A percentile compares a stretch with the other conserved stretches of the same genome.
Conservation (phyloP, 2,888 invertebrate genomes). For the Stictocephala bisonia region DNA sequence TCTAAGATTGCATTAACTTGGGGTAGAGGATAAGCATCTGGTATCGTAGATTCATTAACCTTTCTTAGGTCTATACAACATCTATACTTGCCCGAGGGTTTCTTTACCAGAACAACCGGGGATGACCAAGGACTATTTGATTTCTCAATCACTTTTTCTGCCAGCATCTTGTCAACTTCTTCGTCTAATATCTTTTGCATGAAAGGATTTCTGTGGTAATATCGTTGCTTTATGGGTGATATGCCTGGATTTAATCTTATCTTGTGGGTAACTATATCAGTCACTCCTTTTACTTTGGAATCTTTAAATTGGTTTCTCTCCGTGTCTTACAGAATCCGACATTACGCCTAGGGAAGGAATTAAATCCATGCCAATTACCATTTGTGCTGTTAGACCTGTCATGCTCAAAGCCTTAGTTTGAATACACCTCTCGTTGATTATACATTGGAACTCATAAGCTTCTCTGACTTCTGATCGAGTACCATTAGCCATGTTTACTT, state of each 20-base stretch:
- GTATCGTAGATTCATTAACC: conserved; percentile 50
- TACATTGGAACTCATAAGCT: background rate
- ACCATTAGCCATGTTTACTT: background rate
- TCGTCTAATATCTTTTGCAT: conserved; percentile 46
- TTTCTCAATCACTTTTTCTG: conserved; percentile 54
- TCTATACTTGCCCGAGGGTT: conserved; percentile 51
- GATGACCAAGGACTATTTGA: conserved; percentile 57
- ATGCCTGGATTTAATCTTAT: no score
- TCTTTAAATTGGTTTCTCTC: background rate
- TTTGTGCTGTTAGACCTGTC: background rate
- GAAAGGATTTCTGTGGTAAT: conserved; percentile 28
- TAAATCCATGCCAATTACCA: background rate
- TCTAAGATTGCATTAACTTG: conserved; percentile 50
- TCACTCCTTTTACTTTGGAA: background rate
- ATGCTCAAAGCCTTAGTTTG: background rate
- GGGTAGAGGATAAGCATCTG: conserved; percentile 54
- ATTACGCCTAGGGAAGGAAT: background rate
- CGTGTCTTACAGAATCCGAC: no score
- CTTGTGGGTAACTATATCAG: background rate
- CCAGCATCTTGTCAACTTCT: conserved; percentile 56
- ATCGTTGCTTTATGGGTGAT: conserved; percentile 1
- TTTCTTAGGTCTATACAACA: conserved; percentile 49
- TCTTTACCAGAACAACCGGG: conserved; percentile 55
- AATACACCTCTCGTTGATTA: background rate
- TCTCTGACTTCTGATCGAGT: background rate